Evolutionary conservation across 35 echinoderm and acorn worm species (phyloP).

Genomic region (Strongylocentrotus purpuratus): DNA sequence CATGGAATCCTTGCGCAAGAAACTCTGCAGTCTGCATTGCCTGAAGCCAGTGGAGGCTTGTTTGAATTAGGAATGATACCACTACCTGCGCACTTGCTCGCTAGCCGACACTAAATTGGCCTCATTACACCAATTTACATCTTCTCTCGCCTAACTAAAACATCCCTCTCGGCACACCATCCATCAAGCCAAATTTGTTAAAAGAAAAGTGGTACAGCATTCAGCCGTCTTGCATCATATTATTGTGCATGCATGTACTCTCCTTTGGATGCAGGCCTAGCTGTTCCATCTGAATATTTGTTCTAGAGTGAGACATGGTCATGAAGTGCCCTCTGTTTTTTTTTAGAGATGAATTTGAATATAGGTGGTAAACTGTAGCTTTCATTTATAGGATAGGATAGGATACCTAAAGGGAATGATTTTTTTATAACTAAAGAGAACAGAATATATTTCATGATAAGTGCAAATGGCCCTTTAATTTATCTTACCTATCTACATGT

Average conservation of each 20-base stretch:
- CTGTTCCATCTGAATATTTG: background rate
- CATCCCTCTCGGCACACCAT: background rate
- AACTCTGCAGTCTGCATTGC: background rate
- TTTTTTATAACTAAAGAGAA: too few relatives aligned
- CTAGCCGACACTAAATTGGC: conserved; percentile 26
- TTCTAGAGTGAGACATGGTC: background rate
- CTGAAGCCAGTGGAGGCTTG: background rate
- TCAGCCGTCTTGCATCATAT: background rate
- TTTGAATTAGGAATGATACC: conserved; percentile 34
- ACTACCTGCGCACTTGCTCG: background rate
- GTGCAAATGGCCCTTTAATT: too few relatives aligned
- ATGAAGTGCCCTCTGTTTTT: background rate
- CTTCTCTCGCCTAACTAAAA: conserved; percentile 17
- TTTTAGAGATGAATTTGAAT: background rate
- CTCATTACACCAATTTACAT: conserved; percentile 39
- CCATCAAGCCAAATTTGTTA: conserved; percentile 30
- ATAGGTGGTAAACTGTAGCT: background rate
- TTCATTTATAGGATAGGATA: too few relatives aligned
- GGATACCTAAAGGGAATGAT: too few relatives aligned
- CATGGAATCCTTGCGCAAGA: background rate
- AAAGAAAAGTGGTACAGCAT: background rate
- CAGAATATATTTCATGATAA: too few relatives aligned
- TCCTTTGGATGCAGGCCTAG: background rate
- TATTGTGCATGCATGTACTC: background rate
- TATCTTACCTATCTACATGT: too few relatives aligned